Evolutionary conservation across 2,888 invertebrate genomes (phyloP).

Genomic region (Acanthococcus lagerstroemiae): DNA sequence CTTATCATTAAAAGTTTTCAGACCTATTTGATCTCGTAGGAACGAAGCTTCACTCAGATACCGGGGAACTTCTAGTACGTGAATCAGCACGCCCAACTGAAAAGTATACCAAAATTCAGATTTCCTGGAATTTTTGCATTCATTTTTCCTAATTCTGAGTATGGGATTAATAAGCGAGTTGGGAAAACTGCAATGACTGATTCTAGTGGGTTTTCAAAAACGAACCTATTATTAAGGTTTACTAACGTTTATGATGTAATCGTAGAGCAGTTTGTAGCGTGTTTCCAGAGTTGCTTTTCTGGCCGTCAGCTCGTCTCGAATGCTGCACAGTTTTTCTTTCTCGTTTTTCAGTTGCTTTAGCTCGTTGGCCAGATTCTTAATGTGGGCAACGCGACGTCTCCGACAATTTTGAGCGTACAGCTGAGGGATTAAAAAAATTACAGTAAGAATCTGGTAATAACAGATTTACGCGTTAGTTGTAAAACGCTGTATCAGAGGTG

Average conservation of each 20-base stretch:
- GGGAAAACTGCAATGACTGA: too few species aligned
- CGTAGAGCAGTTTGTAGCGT: slow-evolving; percentile 9
- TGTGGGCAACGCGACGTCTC: slow-evolving; percentile 22
- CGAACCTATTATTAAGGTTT: neutral
- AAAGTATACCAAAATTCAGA: too few species aligned
- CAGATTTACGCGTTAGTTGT: neutral
- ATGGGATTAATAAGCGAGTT: too few species aligned
- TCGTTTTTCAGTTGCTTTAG: slow-evolving; percentile 16
- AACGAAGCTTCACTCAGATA: too few species aligned
- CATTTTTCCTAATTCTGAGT: neutral
- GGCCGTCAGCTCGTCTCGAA: neutral
- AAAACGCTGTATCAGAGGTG: neutral
- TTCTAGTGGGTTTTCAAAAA: too few species aligned
- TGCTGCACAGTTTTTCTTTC: slow-evolving; percentile 7
- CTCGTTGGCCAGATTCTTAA: slow-evolving; percentile 22
- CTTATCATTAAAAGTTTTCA: too few species aligned
- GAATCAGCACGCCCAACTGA: too few species aligned
- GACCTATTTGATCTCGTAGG: too few species aligned
- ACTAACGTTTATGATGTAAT: slow-evolving; percentile 17
- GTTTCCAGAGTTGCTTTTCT: neutral
- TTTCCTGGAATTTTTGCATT: too few species aligned
- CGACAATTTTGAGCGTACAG: slow-evolving; percentile 26
- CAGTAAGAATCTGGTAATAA: too few species aligned
- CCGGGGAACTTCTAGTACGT: too few species aligned
- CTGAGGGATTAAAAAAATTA: slow-evolving; percentile 1